Percentiles rank a stretch among this genome's conserved stretches.
Evolutionary conservation across 2,797 vertebrate species (phyloP).

Genomic region (Fistularia commersonii): DNA sequence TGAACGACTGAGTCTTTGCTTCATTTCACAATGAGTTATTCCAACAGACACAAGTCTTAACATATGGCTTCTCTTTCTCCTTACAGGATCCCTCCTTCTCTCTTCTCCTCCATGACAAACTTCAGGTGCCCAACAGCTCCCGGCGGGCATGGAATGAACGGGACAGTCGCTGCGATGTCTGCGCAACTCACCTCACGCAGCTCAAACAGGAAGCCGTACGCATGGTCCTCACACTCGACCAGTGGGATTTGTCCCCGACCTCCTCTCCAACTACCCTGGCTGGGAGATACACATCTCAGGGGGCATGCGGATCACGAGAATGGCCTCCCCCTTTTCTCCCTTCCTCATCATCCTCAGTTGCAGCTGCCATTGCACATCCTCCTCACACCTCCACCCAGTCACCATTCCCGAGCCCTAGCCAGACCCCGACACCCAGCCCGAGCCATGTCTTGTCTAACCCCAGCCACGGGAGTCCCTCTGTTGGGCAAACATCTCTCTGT

Average conservation of each 20-base stretch:
- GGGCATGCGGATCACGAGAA: slow-evolving; percentile 44
- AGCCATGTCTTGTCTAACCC: slow-evolving; percentile 45
- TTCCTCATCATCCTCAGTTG: slow-evolving; percentile 50
- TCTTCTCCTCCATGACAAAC: slow-evolving; percentile 90
- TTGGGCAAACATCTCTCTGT: slow-evolving; percentile 35
- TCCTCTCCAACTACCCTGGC: slow-evolving; percentile 79
- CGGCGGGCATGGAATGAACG: slow-evolving; percentile 92
- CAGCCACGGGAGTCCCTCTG: slow-evolving; percentile 53
- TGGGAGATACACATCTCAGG: slow-evolving; percentile 50
- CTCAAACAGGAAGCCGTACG: slow-evolving; percentile 96
- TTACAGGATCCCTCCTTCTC: slow-evolving; percentile 89
- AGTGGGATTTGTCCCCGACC: slow-evolving; percentile 83
- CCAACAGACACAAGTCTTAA: slow-evolving; percentile 11
- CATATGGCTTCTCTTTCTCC: slow-evolving; percentile 24
- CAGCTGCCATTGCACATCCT: slow-evolving; percentile 28
- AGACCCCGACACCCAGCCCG: slow-evolving; percentile 60
- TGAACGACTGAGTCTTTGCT: too few species aligned
- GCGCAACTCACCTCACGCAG: slow-evolving; percentile 91
- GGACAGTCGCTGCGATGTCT: slow-evolving; percentile 93
- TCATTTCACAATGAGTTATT: not conserved
- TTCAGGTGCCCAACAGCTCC: slow-evolving; percentile 91
- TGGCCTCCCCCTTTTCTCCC: slow-evolving; percentile 60
- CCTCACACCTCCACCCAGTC: slow-evolving; percentile 40
- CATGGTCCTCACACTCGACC: slow-evolving; percentile 90
- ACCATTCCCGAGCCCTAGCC: slow-evolving; percentile 50